Base-by-base conservation (phyloP, 1,140 invertebrate genomes). In the Drosophila guanche region DNA sequence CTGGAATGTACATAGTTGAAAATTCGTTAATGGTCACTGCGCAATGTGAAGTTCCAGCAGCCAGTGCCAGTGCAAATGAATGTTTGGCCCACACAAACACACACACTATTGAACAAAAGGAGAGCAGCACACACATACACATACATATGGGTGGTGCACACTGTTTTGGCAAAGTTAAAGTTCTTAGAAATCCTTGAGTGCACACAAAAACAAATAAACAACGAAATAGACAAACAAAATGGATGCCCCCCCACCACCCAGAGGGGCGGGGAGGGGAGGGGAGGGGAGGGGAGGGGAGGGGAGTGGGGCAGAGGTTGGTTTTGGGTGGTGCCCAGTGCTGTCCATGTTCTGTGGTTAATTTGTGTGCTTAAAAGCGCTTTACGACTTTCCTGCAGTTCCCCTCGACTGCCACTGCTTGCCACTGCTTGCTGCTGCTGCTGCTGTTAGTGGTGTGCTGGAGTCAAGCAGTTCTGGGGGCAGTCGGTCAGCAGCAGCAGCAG, bases 171-270 rank as follows among this genome's bases (percentile, higher is more conserved):
- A 88, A 58, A 89, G 78, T 89, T 89, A 88, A 88, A 88, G 83
- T 88, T 88, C 83, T 88, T 88, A 88, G 83, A 79, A 83, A 88
- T 88, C 78, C 83, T 88, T 88, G 78, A 88, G 83, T 88, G 83
- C 83, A 88, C 83, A 88, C 83, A 88, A 88, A 83, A 88, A 88
- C 83, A 88, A 88, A 88, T 88, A 88, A 88, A 88, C 83, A 88
- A 88, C 79, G 69, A 88, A 86, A 86, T 86, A 86, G 78, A 83
- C 78, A 86, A 88, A 86, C 83, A 88, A 86, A 79, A 71, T 81
- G 78, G 65, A 69, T 69, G 57, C 56, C 59, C 16, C 0, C 16
- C 16, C 16, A 20, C 16, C 16, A 20, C 16, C 59, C 7, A 51
- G 4, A 1, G 7, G 37, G 14, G 33, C 8, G 16, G n/a, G 16